phyloP scores from a whole-genome alignment of 2,888 invertebrate species.

The Amphimallon solstitiale region DNA sequence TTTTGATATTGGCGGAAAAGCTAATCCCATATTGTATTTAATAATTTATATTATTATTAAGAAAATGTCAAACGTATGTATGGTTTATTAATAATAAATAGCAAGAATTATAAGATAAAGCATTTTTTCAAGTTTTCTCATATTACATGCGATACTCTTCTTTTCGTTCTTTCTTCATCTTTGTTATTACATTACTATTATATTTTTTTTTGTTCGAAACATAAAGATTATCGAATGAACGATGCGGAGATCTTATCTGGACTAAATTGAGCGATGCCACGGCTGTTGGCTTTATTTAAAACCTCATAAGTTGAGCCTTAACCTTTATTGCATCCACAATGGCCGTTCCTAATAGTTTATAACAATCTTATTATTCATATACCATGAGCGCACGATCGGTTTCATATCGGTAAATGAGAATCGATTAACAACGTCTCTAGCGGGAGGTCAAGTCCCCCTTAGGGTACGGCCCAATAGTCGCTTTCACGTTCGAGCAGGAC shows the following conservation, averaged over 20 bases:
- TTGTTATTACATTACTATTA: too few species aligned
- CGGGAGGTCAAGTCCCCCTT: slow-evolving; percentile 44
- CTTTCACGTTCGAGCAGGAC: slow-evolving; percentile 49
- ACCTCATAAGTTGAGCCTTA: slow-evolving; percentile 6
- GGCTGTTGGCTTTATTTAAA: slow-evolving; percentile 18
- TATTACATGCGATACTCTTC: too few species aligned
- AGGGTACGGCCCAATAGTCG: slow-evolving; percentile 47
- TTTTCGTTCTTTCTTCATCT: too few species aligned
- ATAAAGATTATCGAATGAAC: not conserved
- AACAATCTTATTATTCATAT: slow-evolving; percentile 50
- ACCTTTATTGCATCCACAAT: slow-evolving; percentile 40
- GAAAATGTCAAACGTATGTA: too few species aligned
- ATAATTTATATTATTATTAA: too few species aligned
- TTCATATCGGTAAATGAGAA: slow-evolving; percentile 56
- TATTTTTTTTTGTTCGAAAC: too few species aligned
- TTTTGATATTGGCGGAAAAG: too few species aligned
- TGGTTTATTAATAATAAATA: too few species aligned
- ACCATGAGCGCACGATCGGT: slow-evolving; percentile 52
- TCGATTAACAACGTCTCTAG: slow-evolving; percentile 53
- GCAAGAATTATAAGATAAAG: too few species aligned
- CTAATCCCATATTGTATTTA: too few species aligned
- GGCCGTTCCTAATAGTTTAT: slow-evolving; percentile 45
- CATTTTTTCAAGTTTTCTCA: too few species aligned
- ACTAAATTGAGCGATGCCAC: slow-evolving; percentile 27
- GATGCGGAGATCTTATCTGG: slow-evolving; percentile 28